A percentile compares a stretch with the other conserved stretches of the same genome.
phyloP scores from a whole-genome alignment of 2,113 vertebrate species.

The Neogale vison region DNA sequence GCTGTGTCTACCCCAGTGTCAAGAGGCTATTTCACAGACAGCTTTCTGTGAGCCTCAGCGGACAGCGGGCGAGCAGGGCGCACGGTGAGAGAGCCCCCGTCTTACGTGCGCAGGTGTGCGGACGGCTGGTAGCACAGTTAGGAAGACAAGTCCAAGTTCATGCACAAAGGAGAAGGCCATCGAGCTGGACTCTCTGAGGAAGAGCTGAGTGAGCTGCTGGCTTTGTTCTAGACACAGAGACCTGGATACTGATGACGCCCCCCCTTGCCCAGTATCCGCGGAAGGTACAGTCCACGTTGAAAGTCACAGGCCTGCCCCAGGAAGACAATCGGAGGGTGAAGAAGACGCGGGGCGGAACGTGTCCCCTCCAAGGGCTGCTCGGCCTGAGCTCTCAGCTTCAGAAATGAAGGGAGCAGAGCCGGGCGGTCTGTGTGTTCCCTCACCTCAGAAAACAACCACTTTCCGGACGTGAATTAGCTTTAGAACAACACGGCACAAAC shows the following conservation, averaged over 20 bases:
- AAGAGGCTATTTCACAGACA: too few relatives aligned
- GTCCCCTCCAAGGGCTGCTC: neutral
- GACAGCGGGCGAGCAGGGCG: neutral
- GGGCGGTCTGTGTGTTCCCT: neutral
- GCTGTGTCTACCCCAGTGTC: accelerated
- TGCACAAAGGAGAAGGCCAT: neutral
- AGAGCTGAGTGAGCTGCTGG: neutral
- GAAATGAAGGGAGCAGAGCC: neutral
- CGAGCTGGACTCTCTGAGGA: neutral
- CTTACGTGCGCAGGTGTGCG: accelerated
- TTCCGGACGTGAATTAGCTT: neutral
- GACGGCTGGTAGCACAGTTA: accelerated
- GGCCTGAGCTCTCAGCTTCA: neutral
- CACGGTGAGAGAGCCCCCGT: too few relatives aligned
- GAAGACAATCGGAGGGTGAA: neutral
- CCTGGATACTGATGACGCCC: too few relatives aligned
- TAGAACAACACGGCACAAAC: neutral
- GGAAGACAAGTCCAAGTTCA: neutral
- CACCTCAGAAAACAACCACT: constrained; percentile 29
- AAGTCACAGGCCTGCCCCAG: neutral
- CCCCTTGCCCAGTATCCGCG: neutral
- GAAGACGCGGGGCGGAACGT: neutral
- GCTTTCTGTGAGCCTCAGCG: neutral
- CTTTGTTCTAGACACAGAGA: neutral
- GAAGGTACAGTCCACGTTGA: neutral